A percentile compares a stretch with the other conserved stretches of the same genome.
Evolutionary conservation across 2,113 vertebrate species (phyloP).

Genomic region (Tauraco erythrolophus): DNA sequence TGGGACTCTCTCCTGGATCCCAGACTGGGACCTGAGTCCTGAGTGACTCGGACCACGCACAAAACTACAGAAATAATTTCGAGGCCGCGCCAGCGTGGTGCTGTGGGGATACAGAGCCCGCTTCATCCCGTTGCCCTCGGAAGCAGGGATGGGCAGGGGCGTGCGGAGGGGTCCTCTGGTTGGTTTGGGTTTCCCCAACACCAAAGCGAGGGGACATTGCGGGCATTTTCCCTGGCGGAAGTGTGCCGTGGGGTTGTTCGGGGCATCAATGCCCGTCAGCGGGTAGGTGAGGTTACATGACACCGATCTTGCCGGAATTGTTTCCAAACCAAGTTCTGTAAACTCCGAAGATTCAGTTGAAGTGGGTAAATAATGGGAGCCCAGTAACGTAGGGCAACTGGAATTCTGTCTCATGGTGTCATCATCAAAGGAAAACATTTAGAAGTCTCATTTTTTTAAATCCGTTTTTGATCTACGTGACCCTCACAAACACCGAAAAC

Average conservation of each 20-base stretch:
- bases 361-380: not conserved
- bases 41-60: rapidly evolving
- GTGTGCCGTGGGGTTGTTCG: not conserved
- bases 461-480: not conserved
- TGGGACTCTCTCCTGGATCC: not conserved
- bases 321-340: not conserved
- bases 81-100: rapidly evolving
- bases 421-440: not conserved
- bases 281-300: not conserved
- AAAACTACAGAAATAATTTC: not conserved
- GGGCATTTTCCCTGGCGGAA: not conserved
- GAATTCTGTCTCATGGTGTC: not conserved
- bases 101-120: not conserved
- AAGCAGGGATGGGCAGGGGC: not conserved
- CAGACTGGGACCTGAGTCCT: too few species aligned
- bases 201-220: not conserved
- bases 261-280: not conserved
- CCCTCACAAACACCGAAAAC: not conserved
- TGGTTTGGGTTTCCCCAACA: not conserved
- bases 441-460: not conserved
- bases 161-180: not conserved
- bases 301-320: not conserved
- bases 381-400: not conserved
- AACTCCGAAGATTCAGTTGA: not conserved
- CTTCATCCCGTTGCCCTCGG: rapidly evolving